Evolutionary conservation across 2,888 invertebrate genomes (phyloP), one percentile per base, ranked within the genome.

Genomic region (Nemapogon koenigi): DNA sequence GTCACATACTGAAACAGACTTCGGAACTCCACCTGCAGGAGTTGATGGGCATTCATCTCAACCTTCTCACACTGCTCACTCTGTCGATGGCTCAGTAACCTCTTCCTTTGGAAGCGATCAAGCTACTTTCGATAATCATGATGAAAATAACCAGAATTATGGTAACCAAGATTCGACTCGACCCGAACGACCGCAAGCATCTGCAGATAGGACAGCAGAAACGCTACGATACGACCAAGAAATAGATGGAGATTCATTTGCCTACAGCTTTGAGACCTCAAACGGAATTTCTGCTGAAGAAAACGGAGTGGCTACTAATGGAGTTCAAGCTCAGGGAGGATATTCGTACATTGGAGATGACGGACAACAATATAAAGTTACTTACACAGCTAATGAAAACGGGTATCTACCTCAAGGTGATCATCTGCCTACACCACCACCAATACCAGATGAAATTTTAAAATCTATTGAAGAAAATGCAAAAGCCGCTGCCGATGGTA

Each of bases 201-300:
- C 60, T 2, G 55, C 61, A 4, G 78, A 76, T 22, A 63, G 61
- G 41, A 60, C 52, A 26, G 72, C 78, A 6, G 62, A 72, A 46
- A 76, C 62, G 19, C 44, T 78, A 31, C 64, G 59, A 55, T 71
- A 63, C 41, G 61, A 68, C 6, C 75, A 61, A 44, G 57, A 71
- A 42, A 76, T 69, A 35, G 69, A 76, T 38, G 75, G 75, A 16
- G 67, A 75, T 33, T 60, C 57, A 4, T 78, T 64, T 46, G 48
- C 65, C 0, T 78, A 73, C 46, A 67, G 59, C 38, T 78, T 67
- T 27, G 76, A 78, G 49, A 76, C 78, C 2, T 73, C 76, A 0
- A 78, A 78, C 38, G 76, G 78, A 3, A 76, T 78, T 43, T 56
- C 68, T 40, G 75, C 71, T 52, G 76, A 75, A 43, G 76, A 75